phyloP scores from a whole-genome alignment of 2,797 vertebrate species.

The Crocodylus rhombifer region DNA sequence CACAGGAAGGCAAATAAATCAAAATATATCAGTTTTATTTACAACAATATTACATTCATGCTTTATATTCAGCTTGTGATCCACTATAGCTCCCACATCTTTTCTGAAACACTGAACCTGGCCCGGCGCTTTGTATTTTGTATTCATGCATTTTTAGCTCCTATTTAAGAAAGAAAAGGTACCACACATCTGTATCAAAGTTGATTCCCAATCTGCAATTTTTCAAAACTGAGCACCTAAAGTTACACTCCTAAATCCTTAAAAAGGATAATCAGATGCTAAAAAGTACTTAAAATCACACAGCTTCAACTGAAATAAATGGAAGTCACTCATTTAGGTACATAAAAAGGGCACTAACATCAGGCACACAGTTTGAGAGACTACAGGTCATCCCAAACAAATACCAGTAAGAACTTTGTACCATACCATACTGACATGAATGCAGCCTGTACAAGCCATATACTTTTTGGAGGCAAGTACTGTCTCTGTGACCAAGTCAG shows the following conservation, averaged over 20 bases:
- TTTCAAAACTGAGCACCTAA: background rate
- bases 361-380: background rate
- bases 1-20: no score
- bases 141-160: no score
- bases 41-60: no score
- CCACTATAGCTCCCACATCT: no score
- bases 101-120: no score
- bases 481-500: background rate
- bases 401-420: background rate
- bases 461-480: background rate
- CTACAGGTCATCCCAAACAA: background rate
- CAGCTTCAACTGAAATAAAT: background rate
- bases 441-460: background rate
- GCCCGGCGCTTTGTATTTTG: no score
- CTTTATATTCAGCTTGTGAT: no score
- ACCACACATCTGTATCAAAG: background rate
- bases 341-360: background rate
- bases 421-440: background rate
- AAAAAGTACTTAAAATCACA: background rate
- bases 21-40: no score
- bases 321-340: background rate
- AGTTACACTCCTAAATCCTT: background rate
- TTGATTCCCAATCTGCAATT: background rate
- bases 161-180: background rate
- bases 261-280: background rate